Conservation (phyloP, 2,113 vertebrate species). For the Acrocephalus arundinaceus region DNA sequence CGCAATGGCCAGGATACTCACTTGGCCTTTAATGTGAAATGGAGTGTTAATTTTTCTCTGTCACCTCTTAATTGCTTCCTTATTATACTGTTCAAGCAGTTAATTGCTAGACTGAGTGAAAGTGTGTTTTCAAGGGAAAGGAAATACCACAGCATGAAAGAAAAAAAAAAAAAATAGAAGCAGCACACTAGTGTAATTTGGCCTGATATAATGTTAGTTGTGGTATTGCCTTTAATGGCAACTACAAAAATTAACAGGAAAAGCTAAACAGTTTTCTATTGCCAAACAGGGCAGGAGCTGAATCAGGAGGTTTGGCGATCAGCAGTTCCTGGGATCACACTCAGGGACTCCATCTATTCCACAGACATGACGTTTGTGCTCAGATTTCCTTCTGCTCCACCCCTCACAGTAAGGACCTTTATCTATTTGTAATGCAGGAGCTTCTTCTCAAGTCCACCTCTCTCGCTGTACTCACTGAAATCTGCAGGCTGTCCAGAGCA, state of each 20-base stretch:
- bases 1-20: slow-evolving; percentile 82
- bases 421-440: not conserved
- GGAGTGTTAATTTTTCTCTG: slow-evolving; percentile 87
- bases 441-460: not conserved
- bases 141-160: slow-evolving; percentile 84
- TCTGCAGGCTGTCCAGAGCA: not conserved
- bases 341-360: not conserved
- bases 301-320: not conserved
- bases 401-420: not conserved
- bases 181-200: slow-evolving; percentile 71
- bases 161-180: slow-evolving; percentile 72
- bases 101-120: slow-evolving; percentile 86
- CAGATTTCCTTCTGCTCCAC: not conserved
- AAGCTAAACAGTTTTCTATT: slow-evolving; percentile 68
- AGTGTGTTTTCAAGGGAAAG: slow-evolving; percentile 84
- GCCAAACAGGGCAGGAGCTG: slow-evolving; percentile 14
- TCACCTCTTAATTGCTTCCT: slow-evolving; percentile 88
- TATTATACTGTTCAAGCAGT: slow-evolving; percentile 87
- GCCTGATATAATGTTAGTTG: slow-evolving; percentile 72
- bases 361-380: not conserved
- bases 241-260: slow-evolving; percentile 74
- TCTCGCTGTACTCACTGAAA: accelerated
- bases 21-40: slow-evolving; percentile 87
- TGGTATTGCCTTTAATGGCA: slow-evolving; percentile 72
- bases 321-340: not conserved